phyloP scores from a whole-genome alignment of 2,797 vertebrate genomes.

The Eurystomus glaucurus region DNA sequence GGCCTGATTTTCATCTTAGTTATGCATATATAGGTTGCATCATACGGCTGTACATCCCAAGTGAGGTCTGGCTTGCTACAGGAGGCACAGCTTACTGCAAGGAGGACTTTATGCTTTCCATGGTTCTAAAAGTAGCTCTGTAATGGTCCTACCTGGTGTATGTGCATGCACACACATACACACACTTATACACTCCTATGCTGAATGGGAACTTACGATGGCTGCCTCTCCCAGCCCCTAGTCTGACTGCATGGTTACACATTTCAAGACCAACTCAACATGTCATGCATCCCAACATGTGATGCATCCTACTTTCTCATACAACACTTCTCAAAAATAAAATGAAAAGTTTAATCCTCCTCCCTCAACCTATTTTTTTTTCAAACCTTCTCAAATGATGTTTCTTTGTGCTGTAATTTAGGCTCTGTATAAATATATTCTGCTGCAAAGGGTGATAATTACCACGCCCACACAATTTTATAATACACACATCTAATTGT shows the following conservation, averaged over 20 bases:
- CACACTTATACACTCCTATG: not conserved
- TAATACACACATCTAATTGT: constrained; percentile 78
- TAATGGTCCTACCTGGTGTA: not conserved
- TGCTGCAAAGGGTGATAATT: constrained; percentile 77
- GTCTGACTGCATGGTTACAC: not conserved
- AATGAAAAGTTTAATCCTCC: constrained; percentile 30
- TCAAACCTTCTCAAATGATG: constrained; percentile 32
- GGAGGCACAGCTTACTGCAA: not conserved
- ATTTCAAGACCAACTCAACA: not conserved
- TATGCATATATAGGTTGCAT: not conserved
- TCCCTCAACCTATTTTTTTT: not conserved
- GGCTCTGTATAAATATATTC: constrained; percentile 76
- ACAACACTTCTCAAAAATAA: constrained; percentile 20
- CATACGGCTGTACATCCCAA: not conserved
- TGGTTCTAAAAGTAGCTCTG: not conserved
- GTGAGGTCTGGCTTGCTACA: not conserved
- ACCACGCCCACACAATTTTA: constrained; percentile 70
- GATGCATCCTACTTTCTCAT: not conserved
- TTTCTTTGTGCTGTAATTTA: constrained; percentile 76
- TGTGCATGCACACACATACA: not conserved
- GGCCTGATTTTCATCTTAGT: not conserved
- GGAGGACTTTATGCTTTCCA: not conserved
- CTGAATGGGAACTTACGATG: not conserved
- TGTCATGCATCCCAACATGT: not conserved
- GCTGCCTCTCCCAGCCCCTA: not conserved